Base-by-base conservation (phyloP, 1,140 invertebrate genomes). In the Globodera rostochiensis region DNA sequence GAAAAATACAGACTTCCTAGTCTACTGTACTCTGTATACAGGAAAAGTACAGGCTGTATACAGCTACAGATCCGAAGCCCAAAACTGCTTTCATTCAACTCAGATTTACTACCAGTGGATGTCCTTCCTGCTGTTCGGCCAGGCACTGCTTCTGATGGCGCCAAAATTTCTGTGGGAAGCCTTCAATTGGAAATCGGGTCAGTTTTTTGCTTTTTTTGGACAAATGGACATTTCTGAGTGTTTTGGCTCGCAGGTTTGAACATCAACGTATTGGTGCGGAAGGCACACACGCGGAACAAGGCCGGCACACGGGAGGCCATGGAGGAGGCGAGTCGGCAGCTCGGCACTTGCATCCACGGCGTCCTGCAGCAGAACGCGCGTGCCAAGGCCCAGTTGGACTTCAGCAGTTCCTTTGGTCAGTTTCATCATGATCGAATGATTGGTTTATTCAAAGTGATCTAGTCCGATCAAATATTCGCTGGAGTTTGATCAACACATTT, bases 81-180 rank as follows among this genome's bases (percentile, higher is more conserved):
- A 6, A 19, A 13, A 64, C 15, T 19, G 11, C 19, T 64, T 64
- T n/a, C 15, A 13, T 36, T 21, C 3, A 21, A 15, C 60, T 15
- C 74, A 83, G 9, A 70, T 79, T 15, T 84, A 84, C 66, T 84
- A 84, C 75, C 83, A 84, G 57, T 86, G 84, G 84, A 83, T 85
- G n/a, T 67, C 84, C 2, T 82, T 85, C n/a, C 66, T 85, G 36
- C 49, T 85, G 46, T 57, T 76, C 19, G 64, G 53, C 7, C 85
- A 85, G 64, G 46, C 77, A 15, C 64, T 85, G 25, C 49, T 85
- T 7, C 76, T 86, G 60, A 36, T 83, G 13, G 15, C 82, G 49
- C 84, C 84, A 0, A 83, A 84, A 25, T 57, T 74, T 21, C 21
- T 86, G 36, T 85, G 85, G 84, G 66, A 80, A 19, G 64, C 82